phyloP scores from a whole-genome alignment of 2,113 vertebrate species.

The Paramisgurnus dabryanus region DNA sequence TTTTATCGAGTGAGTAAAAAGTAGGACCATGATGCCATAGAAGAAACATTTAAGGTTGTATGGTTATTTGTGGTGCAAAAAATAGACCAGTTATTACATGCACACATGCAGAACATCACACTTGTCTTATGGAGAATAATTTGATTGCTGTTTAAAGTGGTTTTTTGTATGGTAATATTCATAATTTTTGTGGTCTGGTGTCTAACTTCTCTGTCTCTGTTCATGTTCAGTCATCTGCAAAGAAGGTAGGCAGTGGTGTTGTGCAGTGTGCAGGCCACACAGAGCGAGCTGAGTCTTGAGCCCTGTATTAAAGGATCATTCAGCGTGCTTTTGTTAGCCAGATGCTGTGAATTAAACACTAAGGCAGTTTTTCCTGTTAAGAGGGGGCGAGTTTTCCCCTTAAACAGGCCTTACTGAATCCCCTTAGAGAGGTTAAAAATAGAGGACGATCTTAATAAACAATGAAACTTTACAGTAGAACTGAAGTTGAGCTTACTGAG shows the following conservation, averaged over 20 bases:
- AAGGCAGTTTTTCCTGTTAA: conserved; percentile 45
- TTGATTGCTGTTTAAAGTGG: not conserved
- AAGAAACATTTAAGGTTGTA: too few relatives aligned
- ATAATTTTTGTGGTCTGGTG: not conserved
- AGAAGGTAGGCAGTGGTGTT: conserved; percentile 8
- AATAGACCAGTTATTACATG: not conserved
- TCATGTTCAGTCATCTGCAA: conserved; percentile 22
- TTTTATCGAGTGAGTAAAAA: too few relatives aligned
- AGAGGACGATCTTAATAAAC: conserved; percentile 2
- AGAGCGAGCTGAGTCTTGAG: conserved; percentile 13
- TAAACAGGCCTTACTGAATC: conserved; percentile 12
- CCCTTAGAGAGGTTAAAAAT: conserved; percentile 34
- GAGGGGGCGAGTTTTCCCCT: conserved; percentile 23
- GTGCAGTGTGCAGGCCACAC: conserved; percentile 9
- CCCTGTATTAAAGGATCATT: conserved; percentile 31
- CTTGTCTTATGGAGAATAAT: not conserved
- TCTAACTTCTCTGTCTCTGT: not conserved
- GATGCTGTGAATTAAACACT: conserved; percentile 46
- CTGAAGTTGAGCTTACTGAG: not conserved
- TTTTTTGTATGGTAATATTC: not conserved
- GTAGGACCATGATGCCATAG: too few relatives aligned
- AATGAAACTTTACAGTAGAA: conserved; percentile 5
- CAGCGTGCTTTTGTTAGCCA: conserved; percentile 42
- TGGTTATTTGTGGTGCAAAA: too few relatives aligned
- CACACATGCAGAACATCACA: not conserved